Evolutionary conservation across 1,140 invertebrate genomes (phyloP).

Genomic region (Apocrypta bakeri): DNA sequence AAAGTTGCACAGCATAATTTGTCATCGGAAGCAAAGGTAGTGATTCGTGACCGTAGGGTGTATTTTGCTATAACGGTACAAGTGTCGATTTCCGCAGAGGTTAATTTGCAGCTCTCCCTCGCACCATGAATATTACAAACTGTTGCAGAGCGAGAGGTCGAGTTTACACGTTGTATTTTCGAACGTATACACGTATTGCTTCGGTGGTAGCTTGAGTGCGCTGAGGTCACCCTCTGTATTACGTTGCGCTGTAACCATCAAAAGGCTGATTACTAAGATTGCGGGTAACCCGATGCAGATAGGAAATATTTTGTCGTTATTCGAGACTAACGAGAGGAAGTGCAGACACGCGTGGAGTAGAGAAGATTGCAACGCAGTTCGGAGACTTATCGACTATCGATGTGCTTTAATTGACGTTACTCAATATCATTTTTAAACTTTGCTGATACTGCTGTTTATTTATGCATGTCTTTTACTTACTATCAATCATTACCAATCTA

Average conservation of each 20-base stretch:
- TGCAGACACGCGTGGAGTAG: too few relatives aligned
- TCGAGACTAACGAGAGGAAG: not conserved
- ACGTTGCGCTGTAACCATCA: not conserved
- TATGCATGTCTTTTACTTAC: too few relatives aligned
- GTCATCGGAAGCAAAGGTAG: too few relatives aligned
- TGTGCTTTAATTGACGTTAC: too few relatives aligned
- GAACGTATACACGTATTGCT: not conserved
- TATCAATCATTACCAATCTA: too few relatives aligned
- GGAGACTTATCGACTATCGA: too few relatives aligned
- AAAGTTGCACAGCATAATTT: too few relatives aligned
- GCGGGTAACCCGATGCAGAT: not conserved
- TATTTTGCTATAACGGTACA: not conserved
- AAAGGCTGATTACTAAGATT: not conserved
- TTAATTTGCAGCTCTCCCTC: conserved; percentile 25
- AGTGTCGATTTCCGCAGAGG: not conserved
- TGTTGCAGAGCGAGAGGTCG: not conserved
- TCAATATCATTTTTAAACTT: too few relatives aligned
- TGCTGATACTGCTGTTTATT: too few relatives aligned
- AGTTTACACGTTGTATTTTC: not conserved
- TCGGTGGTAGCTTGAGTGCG: not conserved
- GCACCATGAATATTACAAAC: conserved; percentile 34
- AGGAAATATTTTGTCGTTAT: not conserved
- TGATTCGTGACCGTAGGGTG: not conserved
- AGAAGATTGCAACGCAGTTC: too few relatives aligned
- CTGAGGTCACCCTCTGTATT: not conserved